phyloP scores from a whole-genome alignment of 2,113 vertebrate genomes.

The Pan paniscus region DNA sequence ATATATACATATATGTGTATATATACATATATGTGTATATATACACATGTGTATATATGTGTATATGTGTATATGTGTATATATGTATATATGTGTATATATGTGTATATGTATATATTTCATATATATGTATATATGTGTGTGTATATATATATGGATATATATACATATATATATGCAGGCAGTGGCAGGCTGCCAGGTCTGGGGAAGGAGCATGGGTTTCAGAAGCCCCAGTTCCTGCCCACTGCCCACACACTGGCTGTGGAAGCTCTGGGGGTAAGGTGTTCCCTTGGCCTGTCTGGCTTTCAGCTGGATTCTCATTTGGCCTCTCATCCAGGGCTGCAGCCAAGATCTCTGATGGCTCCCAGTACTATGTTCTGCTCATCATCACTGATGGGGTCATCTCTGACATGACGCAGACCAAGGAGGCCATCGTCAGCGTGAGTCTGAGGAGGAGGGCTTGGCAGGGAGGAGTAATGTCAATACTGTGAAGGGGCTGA shows the following conservation, averaged over 20 bases:
- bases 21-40: too few relatives aligned
- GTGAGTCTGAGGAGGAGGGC: conserved; percentile 84
- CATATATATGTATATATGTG: too few relatives aligned
- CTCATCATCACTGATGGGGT: conserved; percentile 98
- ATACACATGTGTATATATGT: too few relatives aligned
- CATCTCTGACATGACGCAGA: conserved; percentile 99
- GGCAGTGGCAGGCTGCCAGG: background rate
- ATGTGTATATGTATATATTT: too few relatives aligned
- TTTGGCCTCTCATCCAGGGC: conserved; percentile 81
- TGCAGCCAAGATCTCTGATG: conserved; percentile 93
- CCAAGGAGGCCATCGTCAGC: conserved; percentile 97
- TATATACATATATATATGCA: too few relatives aligned
- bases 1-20: too few relatives aligned
- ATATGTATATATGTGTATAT: too few relatives aligned
- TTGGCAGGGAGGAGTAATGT: background rate
- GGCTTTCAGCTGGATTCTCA: background rate
- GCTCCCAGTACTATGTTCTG: conserved; percentile 97
- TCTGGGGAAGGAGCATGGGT: background rate
- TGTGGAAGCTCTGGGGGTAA: too few relatives aligned
- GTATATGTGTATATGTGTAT: too few relatives aligned
- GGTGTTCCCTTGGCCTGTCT: background rate
- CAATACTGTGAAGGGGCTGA: background rate
- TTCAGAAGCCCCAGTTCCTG: background rate
- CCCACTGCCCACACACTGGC: background rate
- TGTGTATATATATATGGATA: too few relatives aligned